phyloP scores from a whole-genome alignment of 2,888 invertebrate genomes.

The Aromia moschata region DNA sequence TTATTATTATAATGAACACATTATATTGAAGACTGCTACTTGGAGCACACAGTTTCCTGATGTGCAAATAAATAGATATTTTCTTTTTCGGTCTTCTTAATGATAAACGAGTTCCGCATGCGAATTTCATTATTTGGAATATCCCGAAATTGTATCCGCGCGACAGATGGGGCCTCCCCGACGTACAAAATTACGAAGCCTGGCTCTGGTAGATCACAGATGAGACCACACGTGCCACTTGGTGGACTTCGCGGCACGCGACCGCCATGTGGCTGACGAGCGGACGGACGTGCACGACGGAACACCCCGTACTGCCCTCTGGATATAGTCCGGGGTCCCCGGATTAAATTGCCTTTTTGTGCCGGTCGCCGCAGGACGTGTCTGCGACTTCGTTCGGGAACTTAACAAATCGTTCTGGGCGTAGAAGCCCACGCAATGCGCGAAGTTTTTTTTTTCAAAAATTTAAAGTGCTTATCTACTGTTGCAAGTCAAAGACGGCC shows the following conservation, averaged over 20 bases:
- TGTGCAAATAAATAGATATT: too few species aligned
- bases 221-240: constrained; percentile 57
- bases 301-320: constrained; percentile 22
- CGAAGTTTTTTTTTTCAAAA: too few species aligned
- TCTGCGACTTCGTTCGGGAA: too few species aligned
- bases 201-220: constrained; percentile 45
- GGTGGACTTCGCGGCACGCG: constrained; percentile 58
- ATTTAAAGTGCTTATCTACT: too few species aligned
- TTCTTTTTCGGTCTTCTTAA: too few species aligned
- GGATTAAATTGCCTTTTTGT: constrained; percentile 38
- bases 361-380: too few species aligned
- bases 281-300: constrained; percentile 27
- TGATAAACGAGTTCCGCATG: neutral
- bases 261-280: constrained; percentile 57
- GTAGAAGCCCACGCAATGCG: too few species aligned
- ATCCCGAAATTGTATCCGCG: neutral
- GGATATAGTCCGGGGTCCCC: constrained; percentile 14
- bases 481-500: too few species aligned
- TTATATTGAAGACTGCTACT: too few species aligned
- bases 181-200: constrained; percentile 43
- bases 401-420: too few species aligned
- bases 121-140: neutral
- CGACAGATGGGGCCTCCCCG: constrained; percentile 27
- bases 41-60: too few species aligned
- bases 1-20: too few species aligned